Base-by-base conservation (phyloP, 1,140 invertebrate genomes). In the Brachionus rubens region DNA sequence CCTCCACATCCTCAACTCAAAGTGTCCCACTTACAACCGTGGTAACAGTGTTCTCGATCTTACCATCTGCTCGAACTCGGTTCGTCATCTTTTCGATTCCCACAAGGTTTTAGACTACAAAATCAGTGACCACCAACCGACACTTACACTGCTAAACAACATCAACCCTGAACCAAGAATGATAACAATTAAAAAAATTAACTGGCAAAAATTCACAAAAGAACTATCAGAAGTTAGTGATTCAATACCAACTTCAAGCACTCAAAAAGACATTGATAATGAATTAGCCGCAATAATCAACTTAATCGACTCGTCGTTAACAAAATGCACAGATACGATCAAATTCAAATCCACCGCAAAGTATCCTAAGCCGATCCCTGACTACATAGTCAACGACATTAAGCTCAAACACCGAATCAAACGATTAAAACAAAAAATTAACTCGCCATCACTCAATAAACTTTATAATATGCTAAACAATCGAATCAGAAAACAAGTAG, bases 381-480 rank as follows among this genome's bases (percentile, higher is more conserved):
- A 50, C 19, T 24, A 50, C 48, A 24, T 50, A 24, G 21, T 50
- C 26, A 24, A 16, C 48, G 48, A 50, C 48, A 50, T 50, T 24
- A 50, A 50, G 26, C 12, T 50, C 19, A 50, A 50, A 21, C 48
- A 50, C 26, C 48, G 26, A 50, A 50, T 50, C 26, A 50, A 50
- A 50, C 48, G 48, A 24, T 50, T 50, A 50, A 50, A 50, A 24
- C 48, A 50, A 50, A 50, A 50, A 50, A 24, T 50, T 24, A 50
- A 50, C 48, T 50, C 48, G 19, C 48, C 48, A 24, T 50, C 19
- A 16, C 19, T 50, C 19, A 50, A 50, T 24, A 50, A 50, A 10
- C 26, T 50, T 24, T 50, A 50, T n/a, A n/a, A n/a, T n/a, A n/a
- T n/a, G n/a, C n/a, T n/a, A n/a, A n/a, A n/a, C n/a, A n/a, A n/a